A percentile compares a stretch with the other conserved stretches of the same genome.
phyloP scores from a whole-genome alignment of 1,140 invertebrate genomes.

The Brachionus rubens region DNA sequence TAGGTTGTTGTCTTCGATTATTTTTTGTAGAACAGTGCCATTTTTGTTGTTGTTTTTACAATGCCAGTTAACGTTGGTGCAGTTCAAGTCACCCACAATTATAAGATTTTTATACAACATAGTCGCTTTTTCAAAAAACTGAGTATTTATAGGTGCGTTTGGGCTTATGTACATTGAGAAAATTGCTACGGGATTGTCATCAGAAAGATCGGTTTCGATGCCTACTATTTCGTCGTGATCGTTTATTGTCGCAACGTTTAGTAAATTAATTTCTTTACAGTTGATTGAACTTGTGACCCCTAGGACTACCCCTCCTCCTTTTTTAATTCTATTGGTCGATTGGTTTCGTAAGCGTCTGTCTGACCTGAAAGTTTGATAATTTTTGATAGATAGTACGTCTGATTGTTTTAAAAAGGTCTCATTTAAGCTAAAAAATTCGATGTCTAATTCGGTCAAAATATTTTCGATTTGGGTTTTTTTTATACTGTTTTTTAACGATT shows the following conservation, averaged over 20 bases:
- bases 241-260: neutral
- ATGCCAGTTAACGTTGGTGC: slow-evolving; percentile 8
- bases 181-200: neutral
- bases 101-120: neutral
- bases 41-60: slow-evolving; percentile 21
- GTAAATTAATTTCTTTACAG: slow-evolving; percentile 6
- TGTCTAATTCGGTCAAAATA: slow-evolving; percentile 22
- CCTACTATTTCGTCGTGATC: slow-evolving; percentile 19
- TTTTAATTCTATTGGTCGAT: neutral
- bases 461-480: slow-evolving; percentile 37
- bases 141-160: slow-evolving; percentile 9
- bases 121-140: neutral
- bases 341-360: neutral
- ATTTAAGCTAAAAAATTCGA: slow-evolving; percentile 20
- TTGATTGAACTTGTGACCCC: neutral
- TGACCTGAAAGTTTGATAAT: slow-evolving; percentile 29
- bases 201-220: neutral
- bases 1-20: slow-evolving; percentile 20
- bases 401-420: slow-evolving; percentile 15
- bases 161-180: slow-evolving; percentile 19
- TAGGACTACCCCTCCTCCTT: slow-evolving; percentile 22
- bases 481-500: slow-evolving; percentile 26
- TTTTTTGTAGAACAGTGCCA: neutral
- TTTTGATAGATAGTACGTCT: neutral
- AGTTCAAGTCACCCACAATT: slow-evolving; percentile 2